These are phyloP conservation scores for Mastigias papua DNA, from an alignment of 30 jellyfish, hydroid and myxozoan genomes.

Conservation along the genomic window DNA sequence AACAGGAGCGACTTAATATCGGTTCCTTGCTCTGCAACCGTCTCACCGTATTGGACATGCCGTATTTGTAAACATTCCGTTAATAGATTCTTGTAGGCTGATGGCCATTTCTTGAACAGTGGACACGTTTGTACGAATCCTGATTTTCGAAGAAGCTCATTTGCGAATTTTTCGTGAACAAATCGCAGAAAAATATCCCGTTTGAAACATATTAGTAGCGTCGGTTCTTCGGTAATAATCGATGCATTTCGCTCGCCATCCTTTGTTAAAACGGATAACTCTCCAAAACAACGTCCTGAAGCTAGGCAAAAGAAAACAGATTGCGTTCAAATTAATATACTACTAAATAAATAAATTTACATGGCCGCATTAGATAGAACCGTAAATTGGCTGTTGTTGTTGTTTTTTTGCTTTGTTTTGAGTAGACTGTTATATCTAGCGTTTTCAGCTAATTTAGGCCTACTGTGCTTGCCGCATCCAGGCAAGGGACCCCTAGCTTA, in stretches of 20 bases:
- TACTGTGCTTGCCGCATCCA: no score
- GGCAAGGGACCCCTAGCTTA: no score
- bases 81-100: conserved; percentile 85
- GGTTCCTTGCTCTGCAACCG: conserved; percentile 81
- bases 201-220: conserved; percentile 67
- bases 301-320: no score
- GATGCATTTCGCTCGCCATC: conserved; percentile 91
- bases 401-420: no score
- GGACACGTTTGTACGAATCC: conserved; percentile 91
- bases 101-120: conserved; percentile 88
- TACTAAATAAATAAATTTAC: no score
- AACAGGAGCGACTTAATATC: conserved; percentile 63
- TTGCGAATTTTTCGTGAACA: conserved; percentile 89
- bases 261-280: conserved; percentile 78
- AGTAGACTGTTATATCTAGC: no score
- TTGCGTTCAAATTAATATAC: no score
- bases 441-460: no score
- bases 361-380: no score
- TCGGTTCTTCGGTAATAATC: conserved; percentile 89
- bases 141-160: conserved; percentile 83
- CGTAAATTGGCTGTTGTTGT: no score
- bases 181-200: conserved; percentile 67
- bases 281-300: conserved; percentile 98
- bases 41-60: conserved; percentile 77
- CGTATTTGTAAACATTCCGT: conserved; percentile 86